A percentile compares a stretch with the other conserved stretches of the same genome.
Evolutionary conservation across 2,888 invertebrate genomes (phyloP).

Genomic region (Andrena chrysosceles): DNA sequence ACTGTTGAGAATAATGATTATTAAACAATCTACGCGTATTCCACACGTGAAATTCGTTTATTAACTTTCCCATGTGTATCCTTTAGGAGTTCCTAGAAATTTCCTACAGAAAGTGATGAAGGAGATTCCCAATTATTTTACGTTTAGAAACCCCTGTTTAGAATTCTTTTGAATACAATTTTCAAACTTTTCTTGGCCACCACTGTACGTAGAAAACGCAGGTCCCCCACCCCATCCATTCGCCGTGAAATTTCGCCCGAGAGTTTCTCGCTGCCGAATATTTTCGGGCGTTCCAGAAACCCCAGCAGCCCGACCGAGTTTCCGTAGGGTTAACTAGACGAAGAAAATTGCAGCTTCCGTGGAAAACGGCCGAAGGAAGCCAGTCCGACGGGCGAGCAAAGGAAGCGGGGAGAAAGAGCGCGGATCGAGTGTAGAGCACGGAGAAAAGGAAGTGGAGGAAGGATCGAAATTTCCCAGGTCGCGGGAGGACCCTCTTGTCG

Average conservation of each 20-base stretch:
- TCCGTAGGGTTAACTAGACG: constrained; percentile 8
- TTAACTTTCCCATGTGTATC: too few relatives aligned
- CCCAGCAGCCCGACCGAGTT: not conserved
- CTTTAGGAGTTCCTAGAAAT: too few relatives aligned
- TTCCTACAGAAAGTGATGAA: too few relatives aligned
- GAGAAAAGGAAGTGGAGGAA: not conserved
- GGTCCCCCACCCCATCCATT: too few relatives aligned
- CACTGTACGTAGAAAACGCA: too few relatives aligned
- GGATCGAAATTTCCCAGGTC: constrained; percentile 5
- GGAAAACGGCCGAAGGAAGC: not conserved
- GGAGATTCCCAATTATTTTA: too few relatives aligned
- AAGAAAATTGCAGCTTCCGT: constrained; percentile 16
- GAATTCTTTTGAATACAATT: too few relatives aligned
- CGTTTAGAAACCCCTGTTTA: too few relatives aligned
- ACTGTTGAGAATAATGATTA: too few relatives aligned
- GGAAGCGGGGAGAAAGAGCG: not conserved
- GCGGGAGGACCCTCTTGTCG: not conserved
- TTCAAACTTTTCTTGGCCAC: too few relatives aligned
- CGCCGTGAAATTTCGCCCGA: constrained; percentile 25
- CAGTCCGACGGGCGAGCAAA: not conserved
- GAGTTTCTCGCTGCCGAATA: constrained; percentile 19
- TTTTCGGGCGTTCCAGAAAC: constrained; percentile 18
- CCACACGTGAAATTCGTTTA: too few relatives aligned
- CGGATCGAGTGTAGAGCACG: not conserved
- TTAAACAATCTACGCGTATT: too few relatives aligned